phyloP scores from a whole-genome alignment of 2,113 vertebrate species.

The Crotalus horridus region DNA sequence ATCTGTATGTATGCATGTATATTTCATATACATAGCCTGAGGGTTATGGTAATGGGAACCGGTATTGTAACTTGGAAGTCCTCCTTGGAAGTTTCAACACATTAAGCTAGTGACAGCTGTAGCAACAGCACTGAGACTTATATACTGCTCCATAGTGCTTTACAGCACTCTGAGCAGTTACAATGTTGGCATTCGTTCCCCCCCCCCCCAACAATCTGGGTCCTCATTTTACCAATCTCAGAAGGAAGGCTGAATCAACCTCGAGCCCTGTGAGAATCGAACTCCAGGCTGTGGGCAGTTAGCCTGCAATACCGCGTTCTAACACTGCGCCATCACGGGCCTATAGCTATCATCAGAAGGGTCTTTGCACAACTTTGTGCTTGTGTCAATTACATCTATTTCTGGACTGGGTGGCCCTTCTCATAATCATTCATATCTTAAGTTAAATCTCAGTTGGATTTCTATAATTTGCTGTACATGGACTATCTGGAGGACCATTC shows the following conservation, averaged over 20 bases:
- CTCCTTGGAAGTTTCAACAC: background rate
- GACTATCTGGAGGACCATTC: background rate
- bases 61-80: background rate
- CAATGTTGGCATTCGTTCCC: background rate
- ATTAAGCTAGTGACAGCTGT: background rate
- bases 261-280: background rate
- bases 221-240: background rate
- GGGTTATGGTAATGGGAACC: background rate
- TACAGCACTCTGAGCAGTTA: background rate
- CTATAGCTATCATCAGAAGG: background rate
- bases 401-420: background rate
- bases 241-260: background rate
- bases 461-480: background rate
- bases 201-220: background rate
- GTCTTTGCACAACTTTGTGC: background rate
- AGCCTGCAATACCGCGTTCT: background rate
- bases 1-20: background rate
- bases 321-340: background rate
- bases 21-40: background rate
- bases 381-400: background rate
- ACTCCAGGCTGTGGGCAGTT: background rate
- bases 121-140: background rate
- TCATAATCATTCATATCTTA: background rate
- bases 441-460: background rate
- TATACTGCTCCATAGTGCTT: background rate